Evolutionary conservation across 2,888 invertebrate genomes (phyloP), one percentile per base, ranked within the genome.

Genomic region (Pediacus dermestoides): DNA sequence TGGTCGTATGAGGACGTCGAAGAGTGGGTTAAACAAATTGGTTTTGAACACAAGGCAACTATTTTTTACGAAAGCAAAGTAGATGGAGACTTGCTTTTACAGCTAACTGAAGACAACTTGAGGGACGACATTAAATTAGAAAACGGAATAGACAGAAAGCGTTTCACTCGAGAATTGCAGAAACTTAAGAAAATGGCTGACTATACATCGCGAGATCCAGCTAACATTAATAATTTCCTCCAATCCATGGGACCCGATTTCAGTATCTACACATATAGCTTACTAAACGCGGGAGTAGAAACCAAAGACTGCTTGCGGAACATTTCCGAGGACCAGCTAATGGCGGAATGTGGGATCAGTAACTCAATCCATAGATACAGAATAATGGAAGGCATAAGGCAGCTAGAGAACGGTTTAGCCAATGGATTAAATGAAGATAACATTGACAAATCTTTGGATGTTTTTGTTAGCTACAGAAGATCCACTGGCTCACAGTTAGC

Each of bases 11-110:
- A 91, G 67, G 97, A 99, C 67, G 97, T 99, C 0, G 78, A 87
- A 54, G 94, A 96, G 71, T 99, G 97, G 97, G 92, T 99, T 1
- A 92, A 91, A 64, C 96, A 97, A 76, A 94, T 95, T 58, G 95
- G 95, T 0, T 97, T 96, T 67, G 78, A 80, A 9, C 85, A 88
- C 60, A 92, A 85, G 57, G 82, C 87, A 2, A 75, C 72, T 2
- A 85, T 85, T 65, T 97, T 99, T 66, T 80, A 82, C 27, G 87
- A 88, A 37, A 92, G 94, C 61, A 80, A 90, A 67, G 96, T 99
- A 16, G 99, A 99, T 67, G 97, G 97, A 4, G 99, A 99, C 74
- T 75, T 99, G 34, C 72, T 99, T 46, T 73, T 99, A 39, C 90
- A 92, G 67, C 74, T 99, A 48, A 88, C 85, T 6, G 96, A 95